phyloP scores from a whole-genome alignment of 2,888 invertebrate species.

The Peribatodes rhomboidaria region DNA sequence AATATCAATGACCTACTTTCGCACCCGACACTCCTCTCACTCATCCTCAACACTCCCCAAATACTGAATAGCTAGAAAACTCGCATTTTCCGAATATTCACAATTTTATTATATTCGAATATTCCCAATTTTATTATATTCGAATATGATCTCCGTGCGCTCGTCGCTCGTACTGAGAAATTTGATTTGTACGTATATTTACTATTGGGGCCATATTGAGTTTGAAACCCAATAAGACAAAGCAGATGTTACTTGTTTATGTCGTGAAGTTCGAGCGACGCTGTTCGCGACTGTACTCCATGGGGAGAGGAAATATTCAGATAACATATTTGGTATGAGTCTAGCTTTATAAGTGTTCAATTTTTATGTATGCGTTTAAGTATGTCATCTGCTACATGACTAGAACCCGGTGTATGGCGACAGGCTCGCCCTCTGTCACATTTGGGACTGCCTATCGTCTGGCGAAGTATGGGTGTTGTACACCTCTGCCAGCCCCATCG shows the following conservation, averaged over 20 bases:
- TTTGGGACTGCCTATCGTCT: too few relatives aligned
- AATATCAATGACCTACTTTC: constrained; percentile 1
- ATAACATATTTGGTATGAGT: background rate
- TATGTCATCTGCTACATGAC: too few relatives aligned
- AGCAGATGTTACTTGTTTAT: constrained; percentile 78
- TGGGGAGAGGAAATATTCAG: constrained; percentile 33
- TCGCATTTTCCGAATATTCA: constrained; percentile 33
- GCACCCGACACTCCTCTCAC: too few relatives aligned
- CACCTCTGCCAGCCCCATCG: too few relatives aligned
- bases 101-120: constrained; percentile 37
- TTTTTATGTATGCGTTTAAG: too few relatives aligned
- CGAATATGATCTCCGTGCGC: constrained; percentile 38
- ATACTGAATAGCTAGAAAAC: constrained; percentile 18
- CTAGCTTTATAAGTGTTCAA: too few relatives aligned
- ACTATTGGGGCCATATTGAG: constrained; percentile 73
- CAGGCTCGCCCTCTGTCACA: too few relatives aligned
- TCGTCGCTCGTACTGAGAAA: constrained; percentile 47
- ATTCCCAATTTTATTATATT: constrained; percentile 38
- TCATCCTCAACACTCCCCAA: constrained; percentile 4
- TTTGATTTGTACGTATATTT: constrained; percentile 63
- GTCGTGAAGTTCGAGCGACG: constrained; percentile 64
- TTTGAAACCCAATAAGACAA: constrained; percentile 80
- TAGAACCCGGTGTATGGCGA: too few relatives aligned
- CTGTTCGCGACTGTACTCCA: constrained; percentile 32
- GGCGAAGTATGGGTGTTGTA: too few relatives aligned